Base-by-base conservation (phyloP, 2,797 vertebrate species). In the Pseudochirops corinnae region DNA sequence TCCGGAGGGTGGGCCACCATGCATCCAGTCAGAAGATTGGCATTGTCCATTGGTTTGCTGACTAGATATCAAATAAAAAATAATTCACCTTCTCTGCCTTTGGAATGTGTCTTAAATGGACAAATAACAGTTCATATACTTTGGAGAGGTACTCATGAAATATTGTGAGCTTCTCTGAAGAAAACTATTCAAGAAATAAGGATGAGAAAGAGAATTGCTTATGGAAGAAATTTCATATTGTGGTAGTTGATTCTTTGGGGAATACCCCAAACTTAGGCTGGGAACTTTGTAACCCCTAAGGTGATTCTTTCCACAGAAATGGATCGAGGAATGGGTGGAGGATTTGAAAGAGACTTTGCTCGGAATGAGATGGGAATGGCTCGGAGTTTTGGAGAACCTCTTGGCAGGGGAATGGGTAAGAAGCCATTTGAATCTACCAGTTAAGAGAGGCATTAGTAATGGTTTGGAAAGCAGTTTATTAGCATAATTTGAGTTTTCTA, bases 291-390 rank as follows among this genome's bases (percentile, higher is more conserved):
- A 98, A 97, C 93, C 95, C 94, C 98, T 98, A 96, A 97, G 95
- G 97, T 98, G 95, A 60, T 97, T 96, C 58, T 96, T 92, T 96
- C 93, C 98, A 96, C 98, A 99, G 99, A 99, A 97, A 99, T 99
- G 99, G 99, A 99, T 97, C 99, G 99, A 98, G 99, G 99, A 95
- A 99, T 99, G 98, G 99, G 99, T 97, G 99, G 99, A 95, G 98
- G 99, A 98, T 99, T 99, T 98, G 99, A 98, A 98, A 99, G 99
- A 98, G 99, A 99, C 92, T 99, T 99, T 98, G 99, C 99, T 97
- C 99, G 99, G 97, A 99, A 99, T 96, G 99, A 99, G 97, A 99
- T 99, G 99, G 99, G 99, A 97, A 99, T 99, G 99, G 99, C 99
- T 98, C 99, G 99, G 96, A 99, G 98, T 98, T 99, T 99, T 98